phyloP scores from a whole-genome alignment of 1,140 invertebrate species.

The Teleogryllus occipitalis region DNA sequence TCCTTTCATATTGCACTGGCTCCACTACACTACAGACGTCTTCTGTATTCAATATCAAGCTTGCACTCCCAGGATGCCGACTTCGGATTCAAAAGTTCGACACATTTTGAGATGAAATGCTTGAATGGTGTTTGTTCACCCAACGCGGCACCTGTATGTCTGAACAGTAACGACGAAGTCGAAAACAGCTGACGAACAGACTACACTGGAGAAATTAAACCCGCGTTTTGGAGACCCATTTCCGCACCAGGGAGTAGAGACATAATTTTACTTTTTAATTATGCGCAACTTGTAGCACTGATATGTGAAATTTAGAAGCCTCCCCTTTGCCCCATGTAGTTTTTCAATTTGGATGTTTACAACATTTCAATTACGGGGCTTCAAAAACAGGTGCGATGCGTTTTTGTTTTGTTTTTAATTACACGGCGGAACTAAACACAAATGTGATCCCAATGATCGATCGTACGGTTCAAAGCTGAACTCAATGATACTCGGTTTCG shows the following conservation, averaged over 20 bases:
- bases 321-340: not conserved
- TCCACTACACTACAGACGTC: not conserved
- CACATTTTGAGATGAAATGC: too few relatives aligned
- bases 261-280: conserved; percentile 1
- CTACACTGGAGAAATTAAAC: too few relatives aligned
- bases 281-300: not conserved
- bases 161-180: too few relatives aligned
- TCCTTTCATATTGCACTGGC: not conserved
- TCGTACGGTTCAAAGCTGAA: too few relatives aligned
- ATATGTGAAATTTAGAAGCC: not conserved
- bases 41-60: too few relatives aligned
- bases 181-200: too few relatives aligned
- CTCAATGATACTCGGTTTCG: too few relatives aligned
- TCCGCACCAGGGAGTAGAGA: not conserved
- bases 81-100: too few relatives aligned
- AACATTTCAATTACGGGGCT: not conserved
- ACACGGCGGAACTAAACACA: not conserved
- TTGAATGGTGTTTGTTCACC: too few relatives aligned
- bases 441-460: too few relatives aligned
- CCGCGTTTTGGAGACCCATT: not conserved
- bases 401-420: not conserved
- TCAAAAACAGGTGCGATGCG: not conserved
- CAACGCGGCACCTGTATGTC: too few relatives aligned
- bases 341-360: not conserved
- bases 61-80: too few relatives aligned